A percentile compares a stretch with the other conserved stretches of the same genome.
phyloP scores from a whole-genome alignment of 2,888 invertebrate species.

The Xylota sylvarum region DNA sequence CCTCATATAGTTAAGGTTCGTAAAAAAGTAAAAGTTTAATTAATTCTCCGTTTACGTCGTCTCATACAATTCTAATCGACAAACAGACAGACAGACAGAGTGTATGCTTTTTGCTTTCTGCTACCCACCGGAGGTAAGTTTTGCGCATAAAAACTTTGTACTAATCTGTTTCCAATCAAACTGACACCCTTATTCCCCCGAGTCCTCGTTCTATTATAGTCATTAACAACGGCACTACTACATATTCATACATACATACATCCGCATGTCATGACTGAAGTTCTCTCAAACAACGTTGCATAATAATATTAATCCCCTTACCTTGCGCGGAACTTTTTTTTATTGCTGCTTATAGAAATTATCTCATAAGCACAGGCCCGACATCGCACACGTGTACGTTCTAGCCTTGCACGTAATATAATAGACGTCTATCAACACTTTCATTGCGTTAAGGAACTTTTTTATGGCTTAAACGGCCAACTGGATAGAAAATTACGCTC shows the following conservation, averaged over 20 bases:
- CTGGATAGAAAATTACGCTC: constrained; percentile 33
- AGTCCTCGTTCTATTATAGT: constrained; percentile 1
- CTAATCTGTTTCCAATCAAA: constrained; percentile 56
- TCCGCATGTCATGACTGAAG: constrained; percentile 4
- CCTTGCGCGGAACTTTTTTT: background rate
- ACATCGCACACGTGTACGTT: constrained; percentile 18
- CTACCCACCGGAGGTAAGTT: background rate
- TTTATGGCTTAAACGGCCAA: constrained; percentile 52
- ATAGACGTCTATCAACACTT: constrained; percentile 46
- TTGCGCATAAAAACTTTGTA: constrained; percentile 9
- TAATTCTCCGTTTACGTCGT: constrained; percentile 11
- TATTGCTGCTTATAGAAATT: constrained; percentile 28
- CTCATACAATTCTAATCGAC: background rate
- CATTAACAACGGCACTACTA: background rate
- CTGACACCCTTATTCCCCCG: background rate
- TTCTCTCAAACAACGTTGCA: constrained; percentile 40
- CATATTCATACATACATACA: constrained; percentile 22
- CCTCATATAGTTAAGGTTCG: constrained; percentile 8
- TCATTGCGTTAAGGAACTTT: constrained; percentile 54
- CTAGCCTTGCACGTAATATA: constrained; percentile 37
- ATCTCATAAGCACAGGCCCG: constrained; percentile 24
- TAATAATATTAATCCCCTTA: constrained; percentile 45
- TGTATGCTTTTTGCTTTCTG: background rate
- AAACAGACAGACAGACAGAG: constrained; percentile 16
- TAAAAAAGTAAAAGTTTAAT: constrained; percentile 34